Base-by-base conservation (phyloP, 2,797 vertebrate species). In the Anguilla marmorata region DNA sequence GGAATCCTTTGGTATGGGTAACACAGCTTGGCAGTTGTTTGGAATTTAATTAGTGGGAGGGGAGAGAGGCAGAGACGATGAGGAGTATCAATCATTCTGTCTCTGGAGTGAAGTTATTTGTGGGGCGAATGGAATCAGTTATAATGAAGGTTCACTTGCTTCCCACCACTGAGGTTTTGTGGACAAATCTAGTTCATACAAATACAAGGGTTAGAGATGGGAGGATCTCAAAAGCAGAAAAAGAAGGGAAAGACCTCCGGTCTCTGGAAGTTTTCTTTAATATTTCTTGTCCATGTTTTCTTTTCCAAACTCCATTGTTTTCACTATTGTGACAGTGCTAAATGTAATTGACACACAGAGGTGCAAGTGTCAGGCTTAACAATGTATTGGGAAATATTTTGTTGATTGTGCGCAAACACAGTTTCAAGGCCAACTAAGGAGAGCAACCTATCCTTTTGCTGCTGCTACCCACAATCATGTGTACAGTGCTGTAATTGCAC, bases 71-170 rank as follows among this genome's bases (percentile, higher is more conserved):
- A 88, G 89, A 93, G 91, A 95, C 96, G 95, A 97, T 97, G 96
- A 96, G 95, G 94, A 96, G 95, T 96, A 97, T 97, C 96, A 97
- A 96, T 97, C 96, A 97, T 96, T 93, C 96, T 96, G 96, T 96
- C 96, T 95, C 94, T 93, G 72, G 93, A 90, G 94, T 95, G 95
- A 95, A 96, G 95, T 96, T 96, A 96, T 96, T 96, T 95, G 95
- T 92, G 94, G 95, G 95, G 95, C 92, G 93, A 95, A 94, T 87
- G 93, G 94, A 96, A 96, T 95, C 89, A 93, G 94, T 95, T 95
- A 95, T 97, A 96, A 97, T 96, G 95, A 96, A 96, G 95, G 96
- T 96, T 96, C 94, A 95, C 95, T 95, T 94, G 94, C 92, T 92
- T 95, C 95, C 45, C 93, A 92, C 93, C 93, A 91, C 93, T 85